A percentile compares a stretch with the other conserved stretches of the same genome.
Evolutionary conservation across 37 sponge, comb jelly and placozoan genomes (phyloP).

Genomic region (Geodia barretti): DNA sequence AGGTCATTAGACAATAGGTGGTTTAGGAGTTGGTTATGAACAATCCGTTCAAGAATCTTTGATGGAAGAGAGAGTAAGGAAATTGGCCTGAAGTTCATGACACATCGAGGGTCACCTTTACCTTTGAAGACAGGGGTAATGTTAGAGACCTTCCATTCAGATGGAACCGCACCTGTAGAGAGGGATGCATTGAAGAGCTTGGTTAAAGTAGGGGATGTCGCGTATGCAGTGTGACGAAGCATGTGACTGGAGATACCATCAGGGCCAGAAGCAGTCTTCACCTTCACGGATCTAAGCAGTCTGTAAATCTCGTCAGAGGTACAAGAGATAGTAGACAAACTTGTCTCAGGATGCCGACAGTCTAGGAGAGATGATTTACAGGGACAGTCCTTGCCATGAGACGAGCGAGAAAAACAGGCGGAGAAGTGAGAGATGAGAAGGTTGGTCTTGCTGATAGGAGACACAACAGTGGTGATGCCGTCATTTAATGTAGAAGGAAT

Average conservation of each 20-base stretch:
- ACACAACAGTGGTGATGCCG: too few relatives aligned
- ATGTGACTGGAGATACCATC: conserved; percentile 37
- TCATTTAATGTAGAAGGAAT: too few relatives aligned
- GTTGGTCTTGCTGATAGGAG: too few relatives aligned
- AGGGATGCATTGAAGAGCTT: conserved; percentile 25
- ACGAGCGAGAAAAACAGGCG: neutral
- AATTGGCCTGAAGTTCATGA: conserved; percentile 28
- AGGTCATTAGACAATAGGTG: neutral
- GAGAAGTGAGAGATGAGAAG: too few relatives aligned
- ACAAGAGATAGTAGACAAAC: neutral
- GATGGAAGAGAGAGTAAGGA: conserved; percentile 23
- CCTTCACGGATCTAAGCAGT: neutral
- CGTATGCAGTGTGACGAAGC: conserved; percentile 2
- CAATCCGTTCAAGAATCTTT: conserved; percentile 17
- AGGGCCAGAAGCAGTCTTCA: conserved; percentile 42
- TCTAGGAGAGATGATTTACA: too few relatives aligned
- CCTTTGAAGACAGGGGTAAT: conserved; percentile 34
- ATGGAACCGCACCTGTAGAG: conserved; percentile 13
- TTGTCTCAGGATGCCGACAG: too few relatives aligned
- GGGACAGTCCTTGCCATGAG: neutral
- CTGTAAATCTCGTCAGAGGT: neutral
- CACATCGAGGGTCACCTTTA: neutral
- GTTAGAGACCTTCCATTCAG: conserved; percentile 17
- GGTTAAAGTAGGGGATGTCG: neutral
- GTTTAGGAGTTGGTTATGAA: conserved; percentile 1